Evolutionary conservation across 2,888 invertebrate species (phyloP), one percentile per base, ranked within the genome.

Genomic region (Xestoiulus laeticollis): DNA sequence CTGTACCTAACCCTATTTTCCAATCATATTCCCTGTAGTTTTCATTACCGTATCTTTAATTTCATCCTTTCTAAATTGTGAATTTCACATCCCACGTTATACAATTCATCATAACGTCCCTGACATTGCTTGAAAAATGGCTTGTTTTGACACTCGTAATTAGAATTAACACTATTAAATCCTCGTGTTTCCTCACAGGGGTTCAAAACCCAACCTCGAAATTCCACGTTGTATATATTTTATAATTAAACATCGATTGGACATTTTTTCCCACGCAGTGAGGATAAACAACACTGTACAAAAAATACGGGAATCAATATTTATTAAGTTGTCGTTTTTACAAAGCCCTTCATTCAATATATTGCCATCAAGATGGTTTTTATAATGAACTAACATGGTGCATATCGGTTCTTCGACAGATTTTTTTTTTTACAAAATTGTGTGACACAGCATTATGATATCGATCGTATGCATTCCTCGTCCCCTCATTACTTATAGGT

Each of bases 171-270:
- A n/a, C 22, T n/a, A 59, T 59, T 59, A 59, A 59, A 59, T 19
- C n/a, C 59, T 59, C n/a, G 59, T 22, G 59, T 59, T 59, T 59
- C 59, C 59, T 48, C 48, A 19, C 48, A 19, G 48, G 48, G 48
- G 14, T 48, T 19, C 48, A 48, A 53, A 22, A 22, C 59, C 59
- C 59, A 59, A 59, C 59, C 59, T 22, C 59, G 59, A 59, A 19
- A 59, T 59, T n/a, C n/a, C 59, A 16, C 8, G 59, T 22, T 22
- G 4, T 14, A 16, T 8, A n/a, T n/a, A 59, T 5, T 22, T n/a
- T 59, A 59, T 59, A 59, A 59, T 59, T 59, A 59, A 59, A n/a
- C 59, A 59, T 59, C 59, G 59, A 59, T 59, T 59, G n/a, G 59
- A 16, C n/a, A 59, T 59, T 59, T 59, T 59, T 1, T 38, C 33